Percentiles rank a stretch among this genome's conserved stretches.
phyloP scores from a whole-genome alignment of 2,113 vertebrate species.

The Probosciger aterrimus region DNA sequence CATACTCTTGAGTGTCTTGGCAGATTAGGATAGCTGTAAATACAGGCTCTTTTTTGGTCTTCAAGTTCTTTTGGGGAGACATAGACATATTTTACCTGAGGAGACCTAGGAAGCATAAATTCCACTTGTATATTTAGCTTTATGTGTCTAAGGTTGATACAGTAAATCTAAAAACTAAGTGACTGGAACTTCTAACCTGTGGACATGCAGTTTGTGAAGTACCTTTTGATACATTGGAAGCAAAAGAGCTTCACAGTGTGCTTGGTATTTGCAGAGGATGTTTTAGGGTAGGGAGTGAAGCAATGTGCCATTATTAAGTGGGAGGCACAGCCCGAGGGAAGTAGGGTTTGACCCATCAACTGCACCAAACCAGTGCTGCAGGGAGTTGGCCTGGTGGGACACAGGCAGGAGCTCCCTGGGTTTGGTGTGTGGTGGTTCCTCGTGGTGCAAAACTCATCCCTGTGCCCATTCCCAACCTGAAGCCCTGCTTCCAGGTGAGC shows the following conservation, averaged over 20 bases:
- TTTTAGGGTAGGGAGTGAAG: neutral
- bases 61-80: neutral
- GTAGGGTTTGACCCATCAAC: neutral
- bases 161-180: neutral
- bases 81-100: neutral
- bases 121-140: neutral
- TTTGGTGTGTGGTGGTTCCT: neutral
- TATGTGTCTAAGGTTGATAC: neutral
- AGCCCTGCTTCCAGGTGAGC: neutral
- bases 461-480: neutral
- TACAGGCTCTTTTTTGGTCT: neutral
- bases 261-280: rapidly evolving
- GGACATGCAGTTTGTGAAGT: rapidly evolving
- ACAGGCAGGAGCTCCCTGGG: neutral
- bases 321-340: neutral
- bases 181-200: neutral
- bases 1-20: neutral
- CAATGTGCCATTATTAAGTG: neutral
- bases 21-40: neutral
- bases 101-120: rapidly evolving
- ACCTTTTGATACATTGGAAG: rapidly evolving
- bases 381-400: neutral
- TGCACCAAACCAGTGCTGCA: neutral
- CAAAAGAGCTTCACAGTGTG: rapidly evolving
- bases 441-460: neutral